Conservation (phyloP, 2,888 invertebrate species). For the Euclidia mi region DNA sequence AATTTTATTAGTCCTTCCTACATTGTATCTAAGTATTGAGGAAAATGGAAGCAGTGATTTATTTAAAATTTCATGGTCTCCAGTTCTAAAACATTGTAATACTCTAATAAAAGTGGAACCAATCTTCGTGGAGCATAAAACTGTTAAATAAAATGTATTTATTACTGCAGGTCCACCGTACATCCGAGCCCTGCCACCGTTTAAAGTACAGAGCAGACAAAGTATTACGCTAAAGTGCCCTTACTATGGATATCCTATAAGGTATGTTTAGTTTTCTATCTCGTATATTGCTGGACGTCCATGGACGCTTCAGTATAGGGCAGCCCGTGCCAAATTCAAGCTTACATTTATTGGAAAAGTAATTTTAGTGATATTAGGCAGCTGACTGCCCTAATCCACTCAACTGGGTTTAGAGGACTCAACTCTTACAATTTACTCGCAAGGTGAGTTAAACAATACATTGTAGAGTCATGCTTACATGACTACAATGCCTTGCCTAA, state of each 20-base stretch:
- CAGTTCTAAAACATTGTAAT: conserved; percentile 17
- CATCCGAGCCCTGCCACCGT: conserved; percentile 93
- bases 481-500: too few species aligned
- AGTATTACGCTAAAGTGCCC: conserved; percentile 94
- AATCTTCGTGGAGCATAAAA: conserved; percentile 34
- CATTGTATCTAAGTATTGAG: background rate
- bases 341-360: too few species aligned
- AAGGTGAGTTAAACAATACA: too few species aligned
- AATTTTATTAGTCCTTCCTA: too few species aligned
- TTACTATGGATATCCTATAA: conserved; percentile 96
- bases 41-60: background rate
- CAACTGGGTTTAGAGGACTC: too few species aligned
- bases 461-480: too few species aligned
- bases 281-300: too few species aligned
- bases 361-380: too few species aligned
- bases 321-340: too few species aligned
- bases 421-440: too few species aligned
- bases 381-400: too few species aligned
- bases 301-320: too few species aligned
- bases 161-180: conserved; percentile 92
- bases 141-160: conserved; percentile 33
- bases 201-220: conserved; percentile 95
- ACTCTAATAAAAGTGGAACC: conserved; percentile 23
- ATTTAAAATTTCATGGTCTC: conserved; percentile 13
- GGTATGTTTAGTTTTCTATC: conserved; percentile 66